Evolutionary conservation across 2,113 vertebrate genomes (phyloP).

Genomic region (Hirundichthys speculiger): DNA sequence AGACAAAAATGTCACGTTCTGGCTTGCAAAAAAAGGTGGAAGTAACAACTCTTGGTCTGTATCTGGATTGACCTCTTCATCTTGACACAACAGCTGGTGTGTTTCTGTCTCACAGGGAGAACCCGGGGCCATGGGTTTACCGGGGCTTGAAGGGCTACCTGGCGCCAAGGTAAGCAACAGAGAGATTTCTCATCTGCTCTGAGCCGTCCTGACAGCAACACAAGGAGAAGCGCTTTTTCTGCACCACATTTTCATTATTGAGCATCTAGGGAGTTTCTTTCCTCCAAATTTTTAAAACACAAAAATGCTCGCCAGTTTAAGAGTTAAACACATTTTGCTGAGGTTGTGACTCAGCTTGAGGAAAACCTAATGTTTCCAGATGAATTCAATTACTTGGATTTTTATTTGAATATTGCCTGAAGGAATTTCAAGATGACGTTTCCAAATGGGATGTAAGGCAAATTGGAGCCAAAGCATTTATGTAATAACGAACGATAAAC

Average conservation of each 20-base stretch:
- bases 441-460: background rate
- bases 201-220: constrained; percentile 16
- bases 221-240: background rate
- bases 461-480: background rate
- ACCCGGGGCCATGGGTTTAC: constrained; percentile 92
- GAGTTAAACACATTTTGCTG: constrained; percentile 18
- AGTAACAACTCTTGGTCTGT: background rate
- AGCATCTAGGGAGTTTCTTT: background rate
- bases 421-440: constrained; percentile 13
- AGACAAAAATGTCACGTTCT: constrained; percentile 22
- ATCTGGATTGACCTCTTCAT: constrained; percentile 17
- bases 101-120: constrained; percentile 86
- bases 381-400: constrained; percentile 8
- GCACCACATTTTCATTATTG: constrained; percentile 3
- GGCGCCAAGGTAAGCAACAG: constrained; percentile 89
- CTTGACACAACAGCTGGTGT: constrained; percentile 44
- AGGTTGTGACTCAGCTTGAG: constrained; percentile 7
- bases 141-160: constrained; percentile 93
- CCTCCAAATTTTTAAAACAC: background rate
- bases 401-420: constrained; percentile 2
- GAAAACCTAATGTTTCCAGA: constrained; percentile 8
- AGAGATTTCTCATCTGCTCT: constrained; percentile 20
- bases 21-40: background rate
- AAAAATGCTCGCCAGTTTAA: constrained; percentile 1
- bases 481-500: constrained; percentile 12